phyloP scores from a whole-genome alignment of 2,888 invertebrate genomes.

The Desoria tigrina region DNA sequence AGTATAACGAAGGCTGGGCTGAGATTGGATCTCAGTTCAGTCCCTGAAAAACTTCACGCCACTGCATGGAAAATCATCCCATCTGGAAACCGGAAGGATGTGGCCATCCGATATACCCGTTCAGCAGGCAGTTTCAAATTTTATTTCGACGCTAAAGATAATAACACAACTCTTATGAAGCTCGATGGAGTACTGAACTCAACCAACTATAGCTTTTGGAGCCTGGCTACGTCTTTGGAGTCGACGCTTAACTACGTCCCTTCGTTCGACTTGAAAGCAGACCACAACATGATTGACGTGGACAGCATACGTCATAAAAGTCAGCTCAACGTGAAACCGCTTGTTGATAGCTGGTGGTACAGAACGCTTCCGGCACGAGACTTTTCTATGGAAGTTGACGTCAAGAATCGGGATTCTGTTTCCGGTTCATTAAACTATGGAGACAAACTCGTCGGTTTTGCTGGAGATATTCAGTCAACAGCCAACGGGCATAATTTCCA shows the following conservation, averaged over 20 bases:
- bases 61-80: no score
- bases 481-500: neutral
- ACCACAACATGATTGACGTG: constrained; percentile 14
- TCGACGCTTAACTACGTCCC: constrained; percentile 18
- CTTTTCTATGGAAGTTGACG: neutral
- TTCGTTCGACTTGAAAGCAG: constrained; percentile 10
- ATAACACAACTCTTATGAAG: neutral
- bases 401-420: neutral
- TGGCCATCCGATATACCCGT: no score
- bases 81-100: no score
- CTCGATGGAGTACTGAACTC: neutral
- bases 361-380: neutral
- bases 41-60: no score
- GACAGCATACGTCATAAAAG: neutral
- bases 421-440: neutral
- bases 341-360: neutral
- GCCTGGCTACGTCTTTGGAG: neutral
- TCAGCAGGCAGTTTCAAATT: no score
- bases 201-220: neutral
- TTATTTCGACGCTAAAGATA: neutral
- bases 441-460: neutral
- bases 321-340: neutral
- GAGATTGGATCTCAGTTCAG: no score
- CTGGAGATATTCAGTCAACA: neutral
- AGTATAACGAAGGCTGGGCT: no score